Conservation (phyloP, 1,140 invertebrate genomes). For the Brachionus koreanus region DNA sequence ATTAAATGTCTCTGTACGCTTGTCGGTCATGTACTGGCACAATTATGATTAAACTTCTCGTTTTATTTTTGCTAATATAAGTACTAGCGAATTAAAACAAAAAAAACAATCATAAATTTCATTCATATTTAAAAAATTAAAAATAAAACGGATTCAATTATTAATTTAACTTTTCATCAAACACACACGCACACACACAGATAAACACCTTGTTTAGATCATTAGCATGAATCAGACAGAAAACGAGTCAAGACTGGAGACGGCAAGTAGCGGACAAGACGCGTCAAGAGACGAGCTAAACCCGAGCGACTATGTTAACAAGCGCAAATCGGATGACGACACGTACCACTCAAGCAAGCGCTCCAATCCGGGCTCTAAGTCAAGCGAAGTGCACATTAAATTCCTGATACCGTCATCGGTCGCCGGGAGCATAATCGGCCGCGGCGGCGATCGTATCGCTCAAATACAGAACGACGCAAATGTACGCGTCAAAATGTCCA, state of each 20-base stretch:
- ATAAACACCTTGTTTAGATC: background rate
- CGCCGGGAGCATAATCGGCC: slow-evolving; percentile 93
- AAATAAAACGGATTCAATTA: background rate
- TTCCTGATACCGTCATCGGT: slow-evolving; percentile 89
- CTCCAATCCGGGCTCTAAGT: background rate
- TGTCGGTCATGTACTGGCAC: background rate
- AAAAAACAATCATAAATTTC: background rate
- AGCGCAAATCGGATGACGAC: background rate
- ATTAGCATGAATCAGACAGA: background rate
- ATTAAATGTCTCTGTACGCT: background rate
- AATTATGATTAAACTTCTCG: background rate
- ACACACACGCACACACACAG: background rate
- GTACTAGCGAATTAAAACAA: background rate
- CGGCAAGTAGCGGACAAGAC: background rate
- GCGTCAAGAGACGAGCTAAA: background rate
- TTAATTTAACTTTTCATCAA: background rate
- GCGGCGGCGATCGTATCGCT: slow-evolving; percentile 93
- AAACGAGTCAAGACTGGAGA: background rate
- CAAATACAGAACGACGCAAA: slow-evolving; percentile 91
- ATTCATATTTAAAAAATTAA: background rate
- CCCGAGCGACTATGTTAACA: background rate
- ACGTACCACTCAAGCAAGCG: background rate
- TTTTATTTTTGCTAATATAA: background rate
- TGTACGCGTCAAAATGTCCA: slow-evolving; percentile 94
- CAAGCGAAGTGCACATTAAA: slow-evolving; percentile 67